Base-by-base conservation (phyloP, 1,140 invertebrate species). In the Condylostylus longicornis region DNA sequence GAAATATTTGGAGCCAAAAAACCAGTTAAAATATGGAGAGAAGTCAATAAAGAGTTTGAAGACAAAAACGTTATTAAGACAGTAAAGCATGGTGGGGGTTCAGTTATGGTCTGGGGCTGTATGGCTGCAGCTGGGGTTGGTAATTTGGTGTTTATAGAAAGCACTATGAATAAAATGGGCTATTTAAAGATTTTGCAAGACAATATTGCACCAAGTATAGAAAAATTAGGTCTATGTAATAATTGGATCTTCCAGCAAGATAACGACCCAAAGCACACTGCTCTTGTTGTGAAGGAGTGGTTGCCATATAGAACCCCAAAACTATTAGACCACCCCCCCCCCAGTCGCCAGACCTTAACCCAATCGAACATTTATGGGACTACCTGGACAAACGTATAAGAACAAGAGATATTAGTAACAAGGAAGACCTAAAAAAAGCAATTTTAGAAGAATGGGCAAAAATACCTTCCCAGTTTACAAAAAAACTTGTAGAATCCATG, bases 91-190 rank as follows among this genome's bases (percentile, higher is more conserved):
- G 50, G 54, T 29, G 49, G 53, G 12, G 50, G 52, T 25, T 33
- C 18, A 20, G 36, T 55, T 8, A 57, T 62, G 52, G 47, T 57
- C 10, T 62, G 56, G 54, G 60, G 49, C n/a, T 50, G 42, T 31
- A 49, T 62, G 35, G 31, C 42, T 12, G 31, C 37, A 2, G 22
- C 21, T 30, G 52, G 48, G 15, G 45, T 55, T 2, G 50, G 51
- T 12, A 37, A 41, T 32, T 15, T 61, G 18, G 33, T 38, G 5
- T 38, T 45, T 32, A 42, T 59, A 19, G 38, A 49, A 38, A 37
- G 40, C 13, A 45, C 28, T 13, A 45, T 47, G 43, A 30, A 47
- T 34, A 33, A 32, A 19, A 5, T 15, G 15, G 12, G 28, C 10
- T 47, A 47, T 32, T 41, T 42, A 23, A 33, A 45, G 18, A 37